Evolutionary conservation across 2,888 invertebrate genomes (phyloP), one percentile per base, ranked within the genome.

Genomic region (Sturmia bella): DNA sequence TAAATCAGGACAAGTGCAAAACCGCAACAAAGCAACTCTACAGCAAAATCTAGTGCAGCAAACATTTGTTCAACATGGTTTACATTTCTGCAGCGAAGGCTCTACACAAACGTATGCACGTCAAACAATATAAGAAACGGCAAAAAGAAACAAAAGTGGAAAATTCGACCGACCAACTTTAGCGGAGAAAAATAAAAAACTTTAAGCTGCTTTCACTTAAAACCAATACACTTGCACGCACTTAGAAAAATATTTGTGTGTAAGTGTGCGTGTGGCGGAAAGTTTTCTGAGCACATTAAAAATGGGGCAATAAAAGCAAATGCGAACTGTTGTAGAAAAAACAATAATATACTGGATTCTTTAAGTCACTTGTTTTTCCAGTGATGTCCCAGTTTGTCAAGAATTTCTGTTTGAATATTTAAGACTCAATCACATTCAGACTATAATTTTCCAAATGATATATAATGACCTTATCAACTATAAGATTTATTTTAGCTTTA

Each of bases 41-140:
- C 15, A 66, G 45, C n/a, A 57, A 24, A 21, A 48, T 41, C 41
- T 73, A 24, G 13, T 64, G 56, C 73, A 74, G 48, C 37, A 54
- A 64, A 63, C 73, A 48, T 74, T 73, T 72, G 50, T 59, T 41
- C 45, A 74, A 74, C 73, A 63, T 74, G 73, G 63, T 64, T 74
- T 74, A 74, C 37, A 74, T 74, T 74, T 64, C n/a, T 24, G 56
- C 13, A 21, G 41, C 19, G 21, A 52, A 41, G 21, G 50, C 4
- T n/a, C 15, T 32, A 32, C n/a, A n/a, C n/a, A n/a, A n/a, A n/a
- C n/a, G n/a, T n/a, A n/a, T n/a, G n/a, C n/a, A n/a, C n/a, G n/a
- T n/a, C n/a, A 43, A 43, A 43, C 13, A 43, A 43, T 15, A 32
- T 37, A 32, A 17, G 37, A 19, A 59, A 41, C 19, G 9, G 19